Evolutionary conservation across 2,797 vertebrate species (phyloP), one percentile per base, ranked within the genome.

Genomic region (Enteromius afrohamiltoni): DNA sequence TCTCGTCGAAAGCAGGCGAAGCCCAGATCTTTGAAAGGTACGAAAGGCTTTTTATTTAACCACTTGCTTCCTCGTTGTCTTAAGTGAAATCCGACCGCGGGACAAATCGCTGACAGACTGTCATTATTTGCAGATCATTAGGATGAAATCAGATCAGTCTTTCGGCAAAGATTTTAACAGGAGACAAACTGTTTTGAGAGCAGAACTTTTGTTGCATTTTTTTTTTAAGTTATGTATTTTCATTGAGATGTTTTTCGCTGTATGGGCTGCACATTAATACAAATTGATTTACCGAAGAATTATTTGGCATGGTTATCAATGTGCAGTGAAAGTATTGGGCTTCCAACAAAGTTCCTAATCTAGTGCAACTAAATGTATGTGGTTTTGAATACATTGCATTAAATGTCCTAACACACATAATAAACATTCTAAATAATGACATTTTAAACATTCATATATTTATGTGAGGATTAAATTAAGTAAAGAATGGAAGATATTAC

Each of bases 1-100:
- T 82, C 87, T 85, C 87, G 87, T 79, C 85, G 87, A 71, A 88
- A 88, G 83, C 87, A 88, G 74, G 80, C 85, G 83, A 88, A 88
- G 74, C 87, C 87, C 31, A 83, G 80, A 77, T 68, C 81, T 76
- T 55, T 83, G 23, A 83, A 88, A 86, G 85, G 87, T 85, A 85
- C 65, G 77, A 79, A 80, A 37, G 4, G 17, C 6, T 83, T 69
- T 65, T 53, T 34, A 21, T 47, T 21, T 58, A 26, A 51, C 5
- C 42, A 26, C 45, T 29, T 42, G 10, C 9, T 82, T 62, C 71
- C 40, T 49, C 23, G 1, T 31, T n/a, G 13, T 60, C 17, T 62
- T 34, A 6, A 16, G 37, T 69, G 40, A 16, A 60, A 70, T 11
- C 14, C 13, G 40, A 60, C 62, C 42, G 19, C 17, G 7, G 53